Evolutionary conservation across 2,888 invertebrate species (phyloP), one percentile per base, ranked within the genome.

Genomic region (Philhelius pedissequus): DNA sequence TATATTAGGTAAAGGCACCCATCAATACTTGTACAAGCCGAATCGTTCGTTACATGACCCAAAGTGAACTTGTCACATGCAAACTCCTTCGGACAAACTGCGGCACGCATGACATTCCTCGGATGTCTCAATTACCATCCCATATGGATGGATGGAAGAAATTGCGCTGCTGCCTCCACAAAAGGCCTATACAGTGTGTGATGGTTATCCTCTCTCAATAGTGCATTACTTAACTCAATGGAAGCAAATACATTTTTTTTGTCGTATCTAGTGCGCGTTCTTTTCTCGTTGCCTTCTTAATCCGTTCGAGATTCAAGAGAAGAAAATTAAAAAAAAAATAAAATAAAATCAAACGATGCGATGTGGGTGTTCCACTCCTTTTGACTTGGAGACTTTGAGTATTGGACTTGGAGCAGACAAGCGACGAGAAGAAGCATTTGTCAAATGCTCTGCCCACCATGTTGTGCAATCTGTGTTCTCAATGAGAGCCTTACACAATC

Each of bases 101-200:
- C 64, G 79, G 74, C 80, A 84, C 84, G 84, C 84, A 84, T 80
- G 84, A 84, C 70, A 75, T 84, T 75, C 71, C 70, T 4, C 5
- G 80, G 80, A 84, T 84, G 80, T 84, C 84, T 84, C 84, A 84
- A 84, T 84, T 84, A 84, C 83, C 56, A 20, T 70, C 77, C 35
- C 69, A 79, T 70, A 77, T 78, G 78, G 48, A 43, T 22, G 25
- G 48, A 50, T 20, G 22, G 25, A 15, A 60, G 11, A 43, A 64
- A 35, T 43, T 62, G 60, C 58, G 60, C 64, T 69, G 15, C n/a
- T 50, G 48, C 35, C 30, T 35, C 50, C 48, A 48, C 35, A 43
- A 20, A 38, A 56, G 32, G 22, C 56, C 35, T 32, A 1, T 4
- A 13, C 50, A 4, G 13, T 30, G 40, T 50, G 68, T 43, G 66